Conservation (phyloP, 2,113 vertebrate species). For the Pelvicachromis taeniatus region DNA sequence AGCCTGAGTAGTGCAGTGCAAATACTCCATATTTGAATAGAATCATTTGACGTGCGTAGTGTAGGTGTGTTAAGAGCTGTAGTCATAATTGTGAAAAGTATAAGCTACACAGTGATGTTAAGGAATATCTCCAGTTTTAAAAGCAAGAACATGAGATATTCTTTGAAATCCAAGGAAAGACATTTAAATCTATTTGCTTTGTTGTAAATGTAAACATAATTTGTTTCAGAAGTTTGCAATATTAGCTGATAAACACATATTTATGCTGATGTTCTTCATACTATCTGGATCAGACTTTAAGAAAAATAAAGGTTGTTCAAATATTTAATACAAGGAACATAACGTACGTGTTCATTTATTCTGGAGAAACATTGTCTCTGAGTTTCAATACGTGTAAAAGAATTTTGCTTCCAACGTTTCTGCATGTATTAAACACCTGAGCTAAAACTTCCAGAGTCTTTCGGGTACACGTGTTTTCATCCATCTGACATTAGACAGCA, state of each 20-base stretch:
- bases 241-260: not conserved
- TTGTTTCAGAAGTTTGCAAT: not conserved
- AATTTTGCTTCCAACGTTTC: slow-evolving; percentile 18
- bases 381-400: not conserved
- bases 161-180: not conserved
- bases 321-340: not conserved
- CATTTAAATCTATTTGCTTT: not conserved
- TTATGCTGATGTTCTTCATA: not conserved
- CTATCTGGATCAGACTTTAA: not conserved
- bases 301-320: not conserved
- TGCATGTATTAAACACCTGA: slow-evolving; percentile 38
- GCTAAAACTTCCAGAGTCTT: slow-evolving; percentile 31
- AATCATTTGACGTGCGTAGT: not conserved
- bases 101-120: not conserved
- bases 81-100: not conserved
- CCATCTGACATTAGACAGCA: slow-evolving; percentile 23
- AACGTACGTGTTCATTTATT: not conserved
- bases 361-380: not conserved
- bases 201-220: not conserved
- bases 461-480: slow-evolving; percentile 20
- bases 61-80: not conserved
- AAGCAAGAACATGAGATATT: not conserved
- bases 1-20: not conserved
- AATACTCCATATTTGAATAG: not conserved
- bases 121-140: not conserved